Conservation (phyloP, 2,113 vertebrate species). For the Speoplatyrhinus poulsoni region DNA sequence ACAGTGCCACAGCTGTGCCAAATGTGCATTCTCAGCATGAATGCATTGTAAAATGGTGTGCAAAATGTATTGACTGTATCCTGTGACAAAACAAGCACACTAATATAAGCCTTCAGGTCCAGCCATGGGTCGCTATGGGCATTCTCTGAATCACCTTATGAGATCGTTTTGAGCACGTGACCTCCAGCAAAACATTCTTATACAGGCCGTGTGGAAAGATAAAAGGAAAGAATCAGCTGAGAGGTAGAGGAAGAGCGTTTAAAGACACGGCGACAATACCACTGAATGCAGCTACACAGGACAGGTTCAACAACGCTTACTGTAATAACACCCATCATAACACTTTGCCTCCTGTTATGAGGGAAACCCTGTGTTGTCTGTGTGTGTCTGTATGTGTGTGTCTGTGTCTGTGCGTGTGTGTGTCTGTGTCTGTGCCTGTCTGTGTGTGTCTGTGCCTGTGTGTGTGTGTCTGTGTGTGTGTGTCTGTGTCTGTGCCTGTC, state of each 20-base stretch:
- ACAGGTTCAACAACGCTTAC: conserved; percentile 18
- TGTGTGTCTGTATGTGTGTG: neutral
- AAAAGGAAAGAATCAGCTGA: conserved; percentile 24
- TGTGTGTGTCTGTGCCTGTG: conserved; percentile 37
- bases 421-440: neutral
- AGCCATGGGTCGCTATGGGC: neutral
- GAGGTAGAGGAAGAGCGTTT: neutral
- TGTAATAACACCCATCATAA: conserved; percentile 9
- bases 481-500: neutral
- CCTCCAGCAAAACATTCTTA: conserved; percentile 18
- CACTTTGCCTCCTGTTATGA: conserved; percentile 14
- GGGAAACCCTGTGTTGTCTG: conserved; percentile 9
- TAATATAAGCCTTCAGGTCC: neutral
- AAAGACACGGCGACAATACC: conserved; percentile 20
- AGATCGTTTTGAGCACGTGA: conserved; percentile 25
- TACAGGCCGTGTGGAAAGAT: neutral
- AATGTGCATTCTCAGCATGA: neutral
- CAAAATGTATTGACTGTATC: neutral
- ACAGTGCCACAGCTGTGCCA: too few species aligned
- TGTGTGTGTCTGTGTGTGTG: neutral
- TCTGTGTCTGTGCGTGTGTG: neutral
- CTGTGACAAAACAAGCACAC: neutral
- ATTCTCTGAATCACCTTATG: conserved; percentile 28
- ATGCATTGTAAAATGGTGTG: neutral
- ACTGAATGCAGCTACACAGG: conserved; percentile 32